Conservation (phyloP, 2,888 invertebrate genomes). For the Calliopum simillimum region DNA sequence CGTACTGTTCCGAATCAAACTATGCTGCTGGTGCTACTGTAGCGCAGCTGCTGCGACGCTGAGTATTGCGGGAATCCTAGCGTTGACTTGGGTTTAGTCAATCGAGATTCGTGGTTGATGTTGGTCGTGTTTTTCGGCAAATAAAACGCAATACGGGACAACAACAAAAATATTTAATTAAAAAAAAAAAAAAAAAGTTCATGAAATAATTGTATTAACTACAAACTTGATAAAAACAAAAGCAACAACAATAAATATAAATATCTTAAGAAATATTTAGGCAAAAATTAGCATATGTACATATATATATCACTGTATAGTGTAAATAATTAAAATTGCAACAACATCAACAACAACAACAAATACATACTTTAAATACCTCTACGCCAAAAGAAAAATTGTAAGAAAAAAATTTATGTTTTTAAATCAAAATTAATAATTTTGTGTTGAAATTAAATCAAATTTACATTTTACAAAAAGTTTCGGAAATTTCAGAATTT, state of each 20-base stretch:
- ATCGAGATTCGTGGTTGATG: slow-evolving; percentile 68
- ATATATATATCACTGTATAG: slow-evolving; percentile 27
- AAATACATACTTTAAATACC: slow-evolving; percentile 1
- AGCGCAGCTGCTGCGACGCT: slow-evolving; percentile 42
- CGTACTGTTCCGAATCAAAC: too few species aligned
- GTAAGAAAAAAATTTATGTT: slow-evolving; percentile 26
- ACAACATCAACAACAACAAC: background rate
- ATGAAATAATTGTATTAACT: slow-evolving; percentile 21
- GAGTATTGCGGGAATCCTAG: slow-evolving; percentile 62
- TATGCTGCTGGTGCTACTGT: background rate
- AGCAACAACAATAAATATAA: background rate
- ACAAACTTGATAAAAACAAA: background rate
- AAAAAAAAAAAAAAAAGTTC: slow-evolving; percentile 35
- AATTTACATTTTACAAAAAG: too few species aligned
- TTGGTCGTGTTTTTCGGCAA: slow-evolving; percentile 66
- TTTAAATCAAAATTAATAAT: slow-evolving; percentile 33
- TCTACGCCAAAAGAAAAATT: slow-evolving; percentile 19
- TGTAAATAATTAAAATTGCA: background rate
- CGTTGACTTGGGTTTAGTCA: slow-evolving; percentile 67
- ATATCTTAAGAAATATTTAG: slow-evolving; percentile 22
- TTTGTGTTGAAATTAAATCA: too few species aligned
- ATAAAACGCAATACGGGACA: slow-evolving; percentile 31
- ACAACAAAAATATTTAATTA: slow-evolving; percentile 33
- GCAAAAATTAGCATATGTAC: too few species aligned
- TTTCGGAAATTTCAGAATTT: background rate